Evolutionary conservation across 2,888 invertebrate species (phyloP), one percentile per base, ranked within the genome.

Genomic region (Peribatodes rhomboidaria): DNA sequence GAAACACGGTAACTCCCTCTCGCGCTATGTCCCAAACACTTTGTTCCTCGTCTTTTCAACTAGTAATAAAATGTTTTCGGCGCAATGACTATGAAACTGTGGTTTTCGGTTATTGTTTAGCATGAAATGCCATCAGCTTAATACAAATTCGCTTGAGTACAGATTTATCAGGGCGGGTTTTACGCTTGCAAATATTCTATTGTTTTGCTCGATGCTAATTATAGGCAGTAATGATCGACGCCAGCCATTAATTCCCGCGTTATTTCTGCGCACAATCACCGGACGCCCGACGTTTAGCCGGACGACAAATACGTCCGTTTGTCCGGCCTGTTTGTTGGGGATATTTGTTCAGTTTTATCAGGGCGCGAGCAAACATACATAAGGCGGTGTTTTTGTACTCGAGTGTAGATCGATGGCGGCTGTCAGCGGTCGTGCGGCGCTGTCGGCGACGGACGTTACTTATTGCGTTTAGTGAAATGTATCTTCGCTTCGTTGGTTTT

Each of bases 341-440:
- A 68, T 72, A 69, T 74, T 74, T 74, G 70, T 63, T 61, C 67
- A 69, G 67, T 67, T 70, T 67, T 69, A 71, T 71, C 74, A 74
- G 74, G 68, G 72, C 68, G 66, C 57, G 55, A 57, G 63, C 61
- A 44, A 71, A 74, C 70, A 71, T 71, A 72, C 71, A 74, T 70
- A 71, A 65, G 61, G 56, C 46, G 54, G 49, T 72, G 71, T 71
- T 72, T 72, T 69, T 63, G 60, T 67, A 61, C 47, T 49, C 56
- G 63, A 65, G 66, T 60, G 65, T 46, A 70, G 61, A 56, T 62
- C 58, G 60, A 61, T 64, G 69, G 55, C 70, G 68, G 39, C 56
- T 41, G 52, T 37, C 53, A 22, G 22, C 39, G 20, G 54, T 10
- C 62, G 27, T 1, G 10, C 37, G 37, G 18, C 10, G 22, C 20